Conservation (phyloP, 2,888 invertebrate genomes). For the Hypselothyrea guttata region DNA sequence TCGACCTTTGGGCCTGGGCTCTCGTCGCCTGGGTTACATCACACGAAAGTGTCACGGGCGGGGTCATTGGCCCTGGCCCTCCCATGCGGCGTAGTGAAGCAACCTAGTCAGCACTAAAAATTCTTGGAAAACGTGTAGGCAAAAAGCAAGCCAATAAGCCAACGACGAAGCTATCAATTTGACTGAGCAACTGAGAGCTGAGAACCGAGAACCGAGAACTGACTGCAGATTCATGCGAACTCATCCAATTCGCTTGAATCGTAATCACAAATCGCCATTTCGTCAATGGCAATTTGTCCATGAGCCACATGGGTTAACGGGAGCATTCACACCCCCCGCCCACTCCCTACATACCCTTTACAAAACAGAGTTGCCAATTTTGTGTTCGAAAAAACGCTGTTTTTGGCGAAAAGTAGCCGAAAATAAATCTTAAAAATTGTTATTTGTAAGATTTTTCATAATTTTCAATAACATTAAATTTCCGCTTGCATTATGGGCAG, state of each 20-base stretch:
- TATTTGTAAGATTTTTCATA: no score
- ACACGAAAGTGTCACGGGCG: conserved; percentile 14
- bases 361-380: no score
- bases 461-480: no score
- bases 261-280: conserved; percentile 34
- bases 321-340: conserved; percentile 4
- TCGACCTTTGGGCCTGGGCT: conserved; percentile 7
- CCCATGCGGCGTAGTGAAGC: not conserved
- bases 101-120: conserved; percentile 34
- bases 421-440: no score
- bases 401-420: no score
- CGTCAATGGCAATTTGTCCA: conserved; percentile 42
- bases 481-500: no score
- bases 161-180: conserved; percentile 10
- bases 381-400: not conserved
- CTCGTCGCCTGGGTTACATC: conserved; percentile 4
- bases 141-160: conserved; percentile 2
- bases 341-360: not conserved
- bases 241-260: conserved; percentile 38
- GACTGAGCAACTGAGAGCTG: conserved; percentile 1
- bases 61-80: conserved; percentile 21
- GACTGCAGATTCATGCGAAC: conserved; percentile 28
- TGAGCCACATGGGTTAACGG: conserved; percentile 49
- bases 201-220: no score
- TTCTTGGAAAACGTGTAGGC: conserved; percentile 31